Evolutionary conservation across 1,140 invertebrate species (phyloP).

Genomic region (Spodoptera litura): DNA sequence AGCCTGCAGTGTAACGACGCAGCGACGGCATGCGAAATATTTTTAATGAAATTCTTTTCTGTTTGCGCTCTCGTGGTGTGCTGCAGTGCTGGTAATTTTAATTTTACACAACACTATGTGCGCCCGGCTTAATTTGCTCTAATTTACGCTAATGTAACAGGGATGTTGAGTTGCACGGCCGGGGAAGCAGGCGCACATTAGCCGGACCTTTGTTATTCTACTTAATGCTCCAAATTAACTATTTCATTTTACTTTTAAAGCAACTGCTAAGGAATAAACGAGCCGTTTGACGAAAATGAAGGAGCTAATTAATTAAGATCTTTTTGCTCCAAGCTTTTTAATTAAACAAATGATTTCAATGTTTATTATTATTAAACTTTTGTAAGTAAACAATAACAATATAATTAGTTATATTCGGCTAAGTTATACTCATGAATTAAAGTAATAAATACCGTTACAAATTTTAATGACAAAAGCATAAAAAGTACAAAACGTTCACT

Average conservation of each 20-base stretch:
- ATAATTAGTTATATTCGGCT: too few relatives aligned
- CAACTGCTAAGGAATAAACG: neutral
- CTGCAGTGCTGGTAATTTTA: slow-evolving; percentile 52
- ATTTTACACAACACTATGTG: slow-evolving; percentile 49
- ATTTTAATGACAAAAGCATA: too few relatives aligned
- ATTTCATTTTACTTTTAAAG: slow-evolving; percentile 18
- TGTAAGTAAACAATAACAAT: too few relatives aligned
- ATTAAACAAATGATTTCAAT: too few relatives aligned
- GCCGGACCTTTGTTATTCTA: slow-evolving; percentile 22
- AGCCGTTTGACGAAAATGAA: slow-evolving; percentile 1
- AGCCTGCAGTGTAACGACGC: slow-evolving; percentile 50
- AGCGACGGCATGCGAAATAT: slow-evolving; percentile 52
- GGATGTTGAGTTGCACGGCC: slow-evolving; percentile 18
- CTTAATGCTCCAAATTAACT: slow-evolving; percentile 32
- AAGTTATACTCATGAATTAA: too few relatives aligned
- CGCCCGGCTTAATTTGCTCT: slow-evolving; percentile 50
- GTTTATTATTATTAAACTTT: too few relatives aligned
- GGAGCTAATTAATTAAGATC: neutral
- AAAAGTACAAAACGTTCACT: too few relatives aligned
- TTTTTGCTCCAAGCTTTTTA: too few relatives aligned
- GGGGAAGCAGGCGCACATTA: slow-evolving; percentile 24
- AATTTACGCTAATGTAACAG: slow-evolving; percentile 52
- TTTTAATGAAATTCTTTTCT: slow-evolving; percentile 63
- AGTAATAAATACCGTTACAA: too few relatives aligned
- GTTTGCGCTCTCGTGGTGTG: slow-evolving; percentile 36